Percentiles rank a stretch among this genome's conserved stretches.
phyloP scores from a whole-genome alignment of 2,113 vertebrate species.

The Petroica traversi region DNA sequence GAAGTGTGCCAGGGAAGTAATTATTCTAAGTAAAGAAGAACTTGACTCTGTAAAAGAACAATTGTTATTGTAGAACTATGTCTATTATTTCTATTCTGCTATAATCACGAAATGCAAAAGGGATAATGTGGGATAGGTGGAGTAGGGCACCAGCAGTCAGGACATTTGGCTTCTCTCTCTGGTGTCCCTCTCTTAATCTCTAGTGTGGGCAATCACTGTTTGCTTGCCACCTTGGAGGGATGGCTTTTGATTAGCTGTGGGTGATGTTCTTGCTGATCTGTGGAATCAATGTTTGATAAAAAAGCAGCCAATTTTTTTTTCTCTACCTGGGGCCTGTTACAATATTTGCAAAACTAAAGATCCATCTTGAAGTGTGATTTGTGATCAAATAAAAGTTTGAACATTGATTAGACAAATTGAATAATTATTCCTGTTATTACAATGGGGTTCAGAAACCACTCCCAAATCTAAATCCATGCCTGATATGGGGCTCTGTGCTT shows the following conservation, averaged over 20 bases:
- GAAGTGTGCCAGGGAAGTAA: background rate
- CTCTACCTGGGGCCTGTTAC: background rate
- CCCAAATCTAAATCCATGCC: background rate
- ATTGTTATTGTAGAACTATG: background rate
- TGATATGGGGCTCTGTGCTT: background rate
- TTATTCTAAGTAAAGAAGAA: background rate
- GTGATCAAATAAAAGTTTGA: background rate
- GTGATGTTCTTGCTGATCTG: background rate
- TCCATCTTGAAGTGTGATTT: background rate
- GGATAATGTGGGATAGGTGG: background rate
- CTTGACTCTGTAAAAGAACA: background rate
- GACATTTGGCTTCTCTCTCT: background rate
- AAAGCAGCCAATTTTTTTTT: background rate
- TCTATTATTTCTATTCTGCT: background rate
- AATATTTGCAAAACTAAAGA: background rate
- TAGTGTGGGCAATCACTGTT: accelerated
- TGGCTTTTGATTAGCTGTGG: background rate
- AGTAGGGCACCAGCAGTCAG: background rate
- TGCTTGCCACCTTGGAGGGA: background rate
- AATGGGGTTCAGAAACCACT: background rate
- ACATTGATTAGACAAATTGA: background rate
- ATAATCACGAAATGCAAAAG: background rate
- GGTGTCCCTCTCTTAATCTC: background rate
- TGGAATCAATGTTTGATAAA: background rate
- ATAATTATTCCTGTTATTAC: background rate